phyloP scores from a whole-genome alignment of 2,113 vertebrate genomes.

The Crotalus horridus region DNA sequence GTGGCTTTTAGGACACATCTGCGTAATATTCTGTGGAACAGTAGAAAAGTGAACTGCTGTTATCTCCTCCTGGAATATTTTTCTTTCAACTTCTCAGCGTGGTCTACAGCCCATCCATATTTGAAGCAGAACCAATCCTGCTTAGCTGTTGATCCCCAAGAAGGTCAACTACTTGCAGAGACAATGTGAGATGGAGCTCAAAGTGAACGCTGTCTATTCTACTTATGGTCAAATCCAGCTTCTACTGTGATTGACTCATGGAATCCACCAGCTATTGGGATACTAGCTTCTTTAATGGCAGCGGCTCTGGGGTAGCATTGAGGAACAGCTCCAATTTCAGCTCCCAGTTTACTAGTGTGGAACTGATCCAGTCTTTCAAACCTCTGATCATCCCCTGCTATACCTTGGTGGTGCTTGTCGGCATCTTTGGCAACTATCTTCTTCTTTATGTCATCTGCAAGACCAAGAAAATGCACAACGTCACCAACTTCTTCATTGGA shows the following conservation, averaged over 20 bases:
- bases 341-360: slow-evolving; percentile 76
- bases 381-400: slow-evolving; percentile 85
- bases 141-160: background rate
- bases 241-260: slow-evolving; percentile 19
- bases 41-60: background rate
- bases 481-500: slow-evolving; percentile 88
- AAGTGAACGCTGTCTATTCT: background rate
- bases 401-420: slow-evolving; percentile 77
- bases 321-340: slow-evolving; percentile 70
- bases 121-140: background rate
- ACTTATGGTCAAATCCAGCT: background rate
- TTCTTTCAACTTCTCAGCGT: background rate
- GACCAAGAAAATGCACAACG: slow-evolving; percentile 87
- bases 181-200: background rate
- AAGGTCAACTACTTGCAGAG: background rate
- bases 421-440: slow-evolving; percentile 82
- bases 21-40: background rate
- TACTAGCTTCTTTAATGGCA: slow-evolving; percentile 32
- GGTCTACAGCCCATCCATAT: background rate
- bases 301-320: slow-evolving; percentile 65
- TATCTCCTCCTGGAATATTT: background rate
- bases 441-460: slow-evolving; percentile 84
- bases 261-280: slow-evolving; percentile 5
- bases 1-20: background rate
- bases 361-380: slow-evolving; percentile 85